Base-by-base conservation (phyloP, 2,888 invertebrate species). In the Ectobius pallidus region DNA sequence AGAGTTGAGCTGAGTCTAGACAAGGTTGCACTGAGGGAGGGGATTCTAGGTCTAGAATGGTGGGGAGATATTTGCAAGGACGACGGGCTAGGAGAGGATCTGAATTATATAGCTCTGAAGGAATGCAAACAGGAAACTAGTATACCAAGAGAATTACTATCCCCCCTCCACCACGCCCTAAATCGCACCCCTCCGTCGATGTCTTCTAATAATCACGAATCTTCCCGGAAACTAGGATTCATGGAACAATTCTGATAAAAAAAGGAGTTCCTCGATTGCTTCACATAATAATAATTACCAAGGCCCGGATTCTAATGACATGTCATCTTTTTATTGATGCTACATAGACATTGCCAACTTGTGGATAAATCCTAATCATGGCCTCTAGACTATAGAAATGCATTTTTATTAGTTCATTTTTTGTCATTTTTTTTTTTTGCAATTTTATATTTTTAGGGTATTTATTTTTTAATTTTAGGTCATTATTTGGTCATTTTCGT, bases 51-150 rank as follows among this genome's bases (percentile, higher is more conserved):
- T n/a, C 49, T 3, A n/a, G 46, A 25, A 18, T 27, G 32, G 30
- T 25, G 30, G n/a, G 58, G 58, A 30, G 32, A 3, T 3, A 55
- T 58, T 58, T n/a, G 58, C 58, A 58, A 58, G 58, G 58, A 22
- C 58, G 58, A 58, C 58, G 16, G 3, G 30, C 58, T 30, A 30
- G 18, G 32, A 58, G 58, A 58, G 18, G 32, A 58, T n/a, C 22
- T 11, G 58, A 55, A 22, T 9, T 27, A 22, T 7, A 49, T n/a
- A 20, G 55, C 55, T 27, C 7, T 27, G n/a, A 22, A 22, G 27
- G 55, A 58, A 58, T 32, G 58, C 32, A 32, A 58, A 58, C 58
- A 58, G 58, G 58, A 58, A 58, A 58, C 30, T n/a, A 27, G 27
- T 55, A n/a, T 25, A 6, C 6, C 34, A 34, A 16, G 52, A 20